phyloP scores from a whole-genome alignment of 2,888 invertebrate species.

The Latrodectus elegans region DNA sequence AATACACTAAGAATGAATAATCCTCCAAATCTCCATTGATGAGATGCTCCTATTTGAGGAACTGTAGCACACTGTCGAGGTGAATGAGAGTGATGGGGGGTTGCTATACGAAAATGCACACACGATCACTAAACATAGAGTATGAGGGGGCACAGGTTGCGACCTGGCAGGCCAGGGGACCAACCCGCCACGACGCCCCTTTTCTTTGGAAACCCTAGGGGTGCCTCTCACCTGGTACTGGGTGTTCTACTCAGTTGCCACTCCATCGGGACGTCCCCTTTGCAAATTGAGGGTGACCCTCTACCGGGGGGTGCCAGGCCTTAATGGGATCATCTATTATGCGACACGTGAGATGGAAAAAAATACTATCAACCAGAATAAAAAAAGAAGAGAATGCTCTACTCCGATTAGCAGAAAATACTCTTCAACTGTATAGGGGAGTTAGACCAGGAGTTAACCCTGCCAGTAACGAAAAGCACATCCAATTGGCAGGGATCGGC shows the following conservation, averaged over 20 bases:
- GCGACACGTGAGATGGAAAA: slow-evolving; percentile 54
- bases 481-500: slow-evolving; percentile 62
- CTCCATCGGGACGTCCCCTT: slow-evolving; percentile 58
- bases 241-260: slow-evolving; percentile 57
- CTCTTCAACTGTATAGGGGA: slow-evolving; percentile 34
- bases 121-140: slow-evolving; percentile 63
- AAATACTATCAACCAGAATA: not conserved
- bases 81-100: slow-evolving; percentile 20
- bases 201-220: slow-evolving; percentile 55
- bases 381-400: slow-evolving; percentile 2
- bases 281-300: slow-evolving; percentile 68
- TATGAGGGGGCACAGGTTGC: slow-evolving; percentile 59
- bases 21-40: slow-evolving; percentile 64
- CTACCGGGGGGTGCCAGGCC: slow-evolving; percentile 28
- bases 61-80: slow-evolving; percentile 47
- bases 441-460: slow-evolving; percentile 19
- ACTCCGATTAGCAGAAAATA: slow-evolving; percentile 61
- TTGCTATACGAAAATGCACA: slow-evolving; percentile 41
- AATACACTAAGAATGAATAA: slow-evolving; percentile 41
- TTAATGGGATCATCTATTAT: slow-evolving; percentile 68
- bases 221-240: slow-evolving; percentile 54
- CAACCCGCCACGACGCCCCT: slow-evolving; percentile 53
- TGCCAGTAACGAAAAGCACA: slow-evolving; percentile 46
- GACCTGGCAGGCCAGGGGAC: slow-evolving; percentile 60
- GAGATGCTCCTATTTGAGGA: slow-evolving; percentile 65